Conservation (phyloP, 2,797 vertebrate genomes). For the Delichon dasypus region DNA sequence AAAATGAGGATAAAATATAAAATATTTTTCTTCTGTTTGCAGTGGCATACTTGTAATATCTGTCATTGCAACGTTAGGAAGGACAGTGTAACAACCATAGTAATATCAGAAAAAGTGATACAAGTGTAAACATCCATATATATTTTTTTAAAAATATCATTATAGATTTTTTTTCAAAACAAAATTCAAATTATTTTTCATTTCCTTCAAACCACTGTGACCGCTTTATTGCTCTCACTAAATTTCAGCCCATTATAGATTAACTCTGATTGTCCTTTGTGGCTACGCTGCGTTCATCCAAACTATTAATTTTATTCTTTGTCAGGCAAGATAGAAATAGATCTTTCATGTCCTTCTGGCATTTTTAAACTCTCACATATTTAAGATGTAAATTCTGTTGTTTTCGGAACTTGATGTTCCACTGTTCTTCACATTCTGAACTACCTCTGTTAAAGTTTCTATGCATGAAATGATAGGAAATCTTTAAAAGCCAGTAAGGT, state of each 20-base stretch:
- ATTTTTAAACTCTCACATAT: neutral
- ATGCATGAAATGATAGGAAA: neutral
- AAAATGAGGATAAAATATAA: neutral
- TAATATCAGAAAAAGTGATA: neutral
- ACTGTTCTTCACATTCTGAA: neutral
- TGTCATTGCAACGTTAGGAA: neutral
- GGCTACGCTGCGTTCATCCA: neutral
- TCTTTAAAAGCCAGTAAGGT: neutral
- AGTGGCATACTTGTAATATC: neutral
- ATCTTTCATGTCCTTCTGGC: neutral
- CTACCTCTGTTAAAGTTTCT: neutral
- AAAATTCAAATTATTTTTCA: neutral
- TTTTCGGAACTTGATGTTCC: neutral
- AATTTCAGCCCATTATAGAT: constrained; percentile 14
- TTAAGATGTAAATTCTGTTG: constrained; percentile 29
- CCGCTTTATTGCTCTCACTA: neutral
- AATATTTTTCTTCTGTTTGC: neutral
- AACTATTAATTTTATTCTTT: constrained; percentile 24
- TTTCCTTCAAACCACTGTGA: neutral
- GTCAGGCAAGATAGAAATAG: neutral
- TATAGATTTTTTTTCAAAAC: neutral
- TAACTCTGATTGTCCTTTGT: constrained; percentile 7
- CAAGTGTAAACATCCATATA: neutral
- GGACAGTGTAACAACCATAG: neutral
- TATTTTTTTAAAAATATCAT: neutral